Percentiles rank a stretch among this genome's conserved stretches.
Conservation (phyloP, 2,797 vertebrate genomes). For the Crenichthys baileyi region DNA sequence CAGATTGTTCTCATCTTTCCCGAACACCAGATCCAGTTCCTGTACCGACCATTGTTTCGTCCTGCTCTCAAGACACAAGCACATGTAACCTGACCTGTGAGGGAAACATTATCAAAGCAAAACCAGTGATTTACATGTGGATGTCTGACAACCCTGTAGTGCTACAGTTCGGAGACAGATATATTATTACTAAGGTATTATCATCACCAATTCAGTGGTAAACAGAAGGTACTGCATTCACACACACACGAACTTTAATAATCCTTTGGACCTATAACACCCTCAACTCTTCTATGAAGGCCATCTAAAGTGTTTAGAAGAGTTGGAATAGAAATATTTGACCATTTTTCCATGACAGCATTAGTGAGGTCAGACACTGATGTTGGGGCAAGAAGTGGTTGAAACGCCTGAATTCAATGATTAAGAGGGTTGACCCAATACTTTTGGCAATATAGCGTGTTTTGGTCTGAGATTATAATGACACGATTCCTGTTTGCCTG, state of each 20-base stretch:
- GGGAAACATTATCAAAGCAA: neutral
- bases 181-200: conserved; percentile 24
- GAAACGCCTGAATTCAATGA: neutral
- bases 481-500: no score
- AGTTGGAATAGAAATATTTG: no score
- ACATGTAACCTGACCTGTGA: conserved; percentile 45
- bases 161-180: accelerated
- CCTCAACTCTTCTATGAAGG: no score
- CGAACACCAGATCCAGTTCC: conserved; percentile 52
- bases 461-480: no score
- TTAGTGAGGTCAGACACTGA: neutral
- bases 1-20: neutral
- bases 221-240: neutral
- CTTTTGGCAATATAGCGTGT: neutral
- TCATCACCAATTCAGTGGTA: neutral
- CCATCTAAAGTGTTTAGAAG: no score
- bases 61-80: neutral
- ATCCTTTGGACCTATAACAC: neutral
- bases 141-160: accelerated
- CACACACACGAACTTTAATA: no score
- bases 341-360: neutral
- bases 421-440: neutral
- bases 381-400: neutral
- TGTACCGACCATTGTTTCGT: neutral
- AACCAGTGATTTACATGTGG: conserved; percentile 40